phyloP scores from a whole-genome alignment of 2,113 vertebrate species.

The Rana temporaria region DNA sequence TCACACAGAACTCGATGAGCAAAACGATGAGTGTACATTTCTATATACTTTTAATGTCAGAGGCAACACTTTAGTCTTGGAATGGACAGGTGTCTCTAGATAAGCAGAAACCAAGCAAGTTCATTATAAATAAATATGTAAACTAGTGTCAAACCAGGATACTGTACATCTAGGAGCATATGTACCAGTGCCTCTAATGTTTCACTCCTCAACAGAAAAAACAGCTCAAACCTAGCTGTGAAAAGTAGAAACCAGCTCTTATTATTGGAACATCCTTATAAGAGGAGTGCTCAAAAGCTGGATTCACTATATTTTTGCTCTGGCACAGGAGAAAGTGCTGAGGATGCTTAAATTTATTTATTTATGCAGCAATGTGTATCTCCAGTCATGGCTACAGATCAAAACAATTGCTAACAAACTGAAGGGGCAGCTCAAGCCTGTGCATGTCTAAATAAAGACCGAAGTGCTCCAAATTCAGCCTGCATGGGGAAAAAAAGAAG shows the following conservation, averaged over 20 bases:
- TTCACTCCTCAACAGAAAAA: background rate
- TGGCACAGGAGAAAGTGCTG: constrained; percentile 48
- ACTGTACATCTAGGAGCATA: background rate
- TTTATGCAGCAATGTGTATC: constrained; percentile 57
- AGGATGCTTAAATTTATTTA: constrained; percentile 55
- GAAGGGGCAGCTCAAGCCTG: constrained; percentile 45
- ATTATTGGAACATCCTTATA: constrained; percentile 51
- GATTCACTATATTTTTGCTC: constrained; percentile 44
- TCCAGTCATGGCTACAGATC: constrained; percentile 57
- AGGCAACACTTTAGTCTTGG: background rate
- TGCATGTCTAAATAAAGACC: constrained; percentile 47
- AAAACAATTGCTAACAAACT: constrained; percentile 59
- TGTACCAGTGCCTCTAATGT: background rate
- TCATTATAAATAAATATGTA: background rate
- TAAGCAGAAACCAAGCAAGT: background rate
- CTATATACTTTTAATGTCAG: background rate
- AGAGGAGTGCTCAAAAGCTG: constrained; percentile 43
- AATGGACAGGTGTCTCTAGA: background rate
- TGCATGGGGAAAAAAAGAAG: constrained; percentile 34
- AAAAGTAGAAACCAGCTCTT: constrained; percentile 1
- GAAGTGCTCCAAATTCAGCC: constrained; percentile 42
- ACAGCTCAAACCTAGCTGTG: constrained; percentile 2
- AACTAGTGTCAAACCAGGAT: constrained; percentile 4
- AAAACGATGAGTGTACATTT: no score
- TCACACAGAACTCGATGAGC: no score